phyloP scores from a whole-genome alignment of 2,888 invertebrate genomes.

The Diarsia rubi region DNA sequence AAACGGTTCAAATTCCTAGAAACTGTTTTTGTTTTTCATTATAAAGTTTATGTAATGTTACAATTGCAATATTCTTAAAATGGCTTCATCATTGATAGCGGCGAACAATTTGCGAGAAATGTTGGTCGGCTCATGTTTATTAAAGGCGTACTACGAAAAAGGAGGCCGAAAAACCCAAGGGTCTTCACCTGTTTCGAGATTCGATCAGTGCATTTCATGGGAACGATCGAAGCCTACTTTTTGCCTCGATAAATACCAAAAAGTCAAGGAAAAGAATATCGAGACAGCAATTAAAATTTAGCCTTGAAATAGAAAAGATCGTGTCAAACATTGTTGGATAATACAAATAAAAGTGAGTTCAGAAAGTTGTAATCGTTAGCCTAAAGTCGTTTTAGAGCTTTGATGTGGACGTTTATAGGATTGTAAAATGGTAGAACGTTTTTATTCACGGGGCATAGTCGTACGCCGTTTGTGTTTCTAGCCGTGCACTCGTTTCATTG shows the following conservation, averaged over 20 bases:
- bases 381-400: constrained; percentile 70
- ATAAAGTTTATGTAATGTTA: constrained; percentile 5
- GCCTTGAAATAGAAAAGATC: constrained; percentile 43
- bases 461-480: constrained; percentile 71
- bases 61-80: constrained; percentile 63
- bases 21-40: constrained; percentile 5
- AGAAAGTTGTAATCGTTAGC: constrained; percentile 60
- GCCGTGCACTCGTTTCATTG: constrained; percentile 69
- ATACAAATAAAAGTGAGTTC: constrained; percentile 57
- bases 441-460: constrained; percentile 71
- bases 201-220: constrained; percentile 60
- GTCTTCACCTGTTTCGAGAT: constrained; percentile 67
- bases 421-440: constrained; percentile 79
- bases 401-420: constrained; percentile 79
- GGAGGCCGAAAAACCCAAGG: constrained; percentile 61
- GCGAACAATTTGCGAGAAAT: constrained; percentile 71
- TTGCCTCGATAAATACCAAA: constrained; percentile 36
- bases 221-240: constrained; percentile 41
- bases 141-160: constrained; percentile 67
- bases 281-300: constrained; percentile 16
- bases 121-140: constrained; percentile 72
- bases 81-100: constrained; percentile 76
- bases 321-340: constrained; percentile 38
- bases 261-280: constrained; percentile 30
- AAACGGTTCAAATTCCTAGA: background rate